Base-by-base conservation (phyloP, 2,113 vertebrate genomes). In the Myxocyprinus asiaticus region DNA sequence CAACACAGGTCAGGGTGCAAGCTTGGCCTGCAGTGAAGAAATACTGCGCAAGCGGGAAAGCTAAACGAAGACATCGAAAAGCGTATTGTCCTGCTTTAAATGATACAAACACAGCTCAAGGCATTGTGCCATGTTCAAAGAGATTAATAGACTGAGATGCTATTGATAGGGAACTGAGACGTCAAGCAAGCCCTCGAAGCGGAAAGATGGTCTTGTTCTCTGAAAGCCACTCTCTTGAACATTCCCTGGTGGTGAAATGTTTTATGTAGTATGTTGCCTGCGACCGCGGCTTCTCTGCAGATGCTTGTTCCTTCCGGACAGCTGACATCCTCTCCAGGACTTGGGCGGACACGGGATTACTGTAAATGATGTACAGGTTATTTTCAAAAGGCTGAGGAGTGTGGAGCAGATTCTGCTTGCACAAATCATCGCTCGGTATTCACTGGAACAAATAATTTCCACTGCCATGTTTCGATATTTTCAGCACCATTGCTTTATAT, bases 81-180 rank as follows among this genome's bases (percentile, higher is more conserved):
- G 88, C 84, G 88, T 86, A 92, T 92, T 92, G 92, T 89, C 84
- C 88, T 89, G 87, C 85, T 92, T 90, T 87, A 88, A 88, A 91
- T 68, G 85, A 79, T 85, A 85, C 85, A 85, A 90, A 80, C 67
- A 90, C 86, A 79, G 90, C 91, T 92, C 82, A 58, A 82, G 90
- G 91, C 91, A 72, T 86, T 87, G 84, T 80, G 76, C 87, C 66
- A 83, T 79, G 86, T 90, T 92, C 88, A 89, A 89, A 90, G 88
- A 88, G 88, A 93, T 91, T 88, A 88, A 89, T 89, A 91, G 86
- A 83, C 82, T 59, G 88, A 91, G 91, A 92, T 92, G 88, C 80
- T 85, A 33, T 86, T 87, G 91, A 92, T 93, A 92, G 42, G 68
- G 7, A 44, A 74, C 69, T 0, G 63, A 22, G 65, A 76, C 63